Conservation (phyloP, 1,140 invertebrate species). For the Lepidostoma basale region DNA sequence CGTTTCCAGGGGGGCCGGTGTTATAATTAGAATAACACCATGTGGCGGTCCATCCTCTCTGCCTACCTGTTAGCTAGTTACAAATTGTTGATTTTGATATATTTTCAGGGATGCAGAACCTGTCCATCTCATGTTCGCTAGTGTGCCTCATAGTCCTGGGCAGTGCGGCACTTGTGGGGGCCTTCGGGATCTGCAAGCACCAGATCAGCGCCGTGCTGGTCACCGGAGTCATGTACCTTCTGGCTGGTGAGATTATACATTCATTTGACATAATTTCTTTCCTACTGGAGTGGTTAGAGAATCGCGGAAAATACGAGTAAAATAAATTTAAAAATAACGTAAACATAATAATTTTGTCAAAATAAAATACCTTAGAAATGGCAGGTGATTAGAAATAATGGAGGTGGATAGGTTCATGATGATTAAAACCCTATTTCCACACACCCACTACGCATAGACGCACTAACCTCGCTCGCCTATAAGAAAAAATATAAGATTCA, state of each 20-base stretch:
- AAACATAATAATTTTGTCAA: too few species aligned
- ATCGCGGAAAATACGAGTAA: neutral
- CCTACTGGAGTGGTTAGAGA: neutral
- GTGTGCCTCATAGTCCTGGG: constrained; percentile 87
- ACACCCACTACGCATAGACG: too few species aligned
- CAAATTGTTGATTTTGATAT: constrained; percentile 49
- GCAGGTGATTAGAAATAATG: too few species aligned
- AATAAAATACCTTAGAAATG: too few species aligned
- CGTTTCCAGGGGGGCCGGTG: too few species aligned
- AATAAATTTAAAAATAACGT: neutral
- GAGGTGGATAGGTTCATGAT: too few species aligned
- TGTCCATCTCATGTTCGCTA: constrained; percentile 88
- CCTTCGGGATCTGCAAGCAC: constrained; percentile 83
- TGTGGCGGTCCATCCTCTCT: too few species aligned
- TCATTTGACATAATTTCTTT: neutral
- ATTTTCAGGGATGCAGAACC: constrained; percentile 86
- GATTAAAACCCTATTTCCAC: too few species aligned
- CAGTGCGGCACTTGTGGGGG: constrained; percentile 80
- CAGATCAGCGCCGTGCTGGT: constrained; percentile 89
- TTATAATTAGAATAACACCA: too few species aligned
- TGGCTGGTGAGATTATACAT: constrained; percentile 75
- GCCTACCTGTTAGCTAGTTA: too few species aligned
- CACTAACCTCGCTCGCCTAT: too few species aligned
- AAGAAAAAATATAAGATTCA: too few species aligned
- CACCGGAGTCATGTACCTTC: constrained; percentile 88